Evolutionary conservation across 2,113 vertebrate genomes (phyloP), one percentile per base, ranked within the genome.

Genomic region (Oryzias woworae): DNA sequence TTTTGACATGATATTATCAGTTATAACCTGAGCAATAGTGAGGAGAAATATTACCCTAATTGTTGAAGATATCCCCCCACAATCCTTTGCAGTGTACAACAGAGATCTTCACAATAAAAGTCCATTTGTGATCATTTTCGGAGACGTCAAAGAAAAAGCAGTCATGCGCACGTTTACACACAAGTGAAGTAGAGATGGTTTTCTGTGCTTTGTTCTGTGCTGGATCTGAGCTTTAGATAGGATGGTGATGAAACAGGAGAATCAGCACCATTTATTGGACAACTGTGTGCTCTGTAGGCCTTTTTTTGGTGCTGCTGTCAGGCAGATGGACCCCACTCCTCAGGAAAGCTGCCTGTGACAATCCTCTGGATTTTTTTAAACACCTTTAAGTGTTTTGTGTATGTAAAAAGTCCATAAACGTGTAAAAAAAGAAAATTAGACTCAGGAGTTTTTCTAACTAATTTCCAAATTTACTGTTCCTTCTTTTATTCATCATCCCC

Each of bases 21-120:
- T 61, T 62, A 82, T 65, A 84, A 88, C 88, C 88, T 90, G 88
- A 90, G 87, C 85, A 72, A 81, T 63, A 78, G 83, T 72, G 53
- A 69, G 14, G 64, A 75, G 51, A 58, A 58, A 24, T 18, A n/a
- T 17, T 75, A 73, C 31, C 71, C 58, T 58, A 62, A 22, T 74
- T 8, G 28, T 62, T 47, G 60, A 56, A 68, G 5, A 69, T 69
- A 62, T 76, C 2, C 1, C 28, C 31, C 49, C 17, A 62, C 44
- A 73, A 59, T 64, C 58, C 55, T 41, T 50, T 65, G 53, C 20
- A 54, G 59, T 49, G 46, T 45, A 66, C 54, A 64, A 71, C 41
- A 62, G 20, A 57, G 51, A 56, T 75, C 47, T 36, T 18, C 28
- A 51, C 22, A 68, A 36, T 42, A 54, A 52, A 72, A 75, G 22